Base-by-base conservation (phyloP, 2,797 vertebrate genomes). In the Lacerta bilineata region DNA sequence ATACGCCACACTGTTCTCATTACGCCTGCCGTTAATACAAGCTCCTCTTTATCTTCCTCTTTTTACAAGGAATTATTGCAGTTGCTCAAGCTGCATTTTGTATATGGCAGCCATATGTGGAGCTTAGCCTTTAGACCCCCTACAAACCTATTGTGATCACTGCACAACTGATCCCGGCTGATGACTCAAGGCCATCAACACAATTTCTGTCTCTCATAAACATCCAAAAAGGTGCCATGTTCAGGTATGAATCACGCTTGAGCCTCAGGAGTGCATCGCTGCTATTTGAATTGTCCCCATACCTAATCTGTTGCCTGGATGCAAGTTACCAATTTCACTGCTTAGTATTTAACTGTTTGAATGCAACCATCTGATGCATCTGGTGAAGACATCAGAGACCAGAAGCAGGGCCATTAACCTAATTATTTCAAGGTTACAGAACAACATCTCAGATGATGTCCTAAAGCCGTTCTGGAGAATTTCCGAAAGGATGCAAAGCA, bases 121-220 rank as follows among this genome's bases (percentile, higher is more conserved):
- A 25, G 61, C 11, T 82, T 72, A 41, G 39, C 39, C 39, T 41
- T 41, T 41, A 87, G 87, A 81, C 84, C 78, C 50, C 66, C 68
- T 86, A 90, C 69, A 68, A 77, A 78, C 27, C 59, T 81, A 29
- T 71, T 61, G 41, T 79, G 80, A 79, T 20, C 55, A 50, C 7
- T 8, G 27, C 36, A 72, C 4, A 84, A 84, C 20, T 87, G 15
- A 66, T 66, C 46, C 87, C 76, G 64, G 8, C 33, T 17, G 72
- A 61, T 20, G 6, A 13, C 10, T 90, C 74, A 81, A 79, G 15
- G 17, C 75, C 36, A 71, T 27, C 71, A 91, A 93, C 94, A 79
- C 39, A 91, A 95, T 76, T 93, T 13, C 80, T 87, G 61, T 20
- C 33, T 36, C 69, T 81, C 29, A 29, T 81, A 77, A 92, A 4